Evolutionary conservation across 1,140 invertebrate species (phyloP).

Genomic region (Tenebrio molitor): DNA sequence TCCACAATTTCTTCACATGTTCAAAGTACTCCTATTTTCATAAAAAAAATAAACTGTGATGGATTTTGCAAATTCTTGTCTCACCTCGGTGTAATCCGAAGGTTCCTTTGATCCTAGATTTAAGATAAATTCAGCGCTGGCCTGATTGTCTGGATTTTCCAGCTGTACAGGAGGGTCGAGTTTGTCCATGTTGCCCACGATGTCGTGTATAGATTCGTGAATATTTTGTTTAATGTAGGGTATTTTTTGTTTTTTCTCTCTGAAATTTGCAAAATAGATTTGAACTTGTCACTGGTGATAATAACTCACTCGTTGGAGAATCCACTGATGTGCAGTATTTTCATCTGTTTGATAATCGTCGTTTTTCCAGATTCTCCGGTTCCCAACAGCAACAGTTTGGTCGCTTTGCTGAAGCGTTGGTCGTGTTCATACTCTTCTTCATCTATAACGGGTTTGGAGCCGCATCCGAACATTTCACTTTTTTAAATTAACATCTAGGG

Average conservation of each 20-base stretch:
- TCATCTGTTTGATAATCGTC: constrained; percentile 89
- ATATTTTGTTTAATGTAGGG: constrained; percentile 76
- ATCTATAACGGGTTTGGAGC: background rate
- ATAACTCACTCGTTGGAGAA: constrained; percentile 74
- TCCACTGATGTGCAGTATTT: constrained; percentile 81
- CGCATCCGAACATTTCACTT: constrained; percentile 21
- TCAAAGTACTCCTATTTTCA: constrained; percentile 81
- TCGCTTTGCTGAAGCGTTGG: constrained; percentile 52
- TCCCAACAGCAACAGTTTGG: constrained; percentile 76
- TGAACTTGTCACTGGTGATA: background rate
- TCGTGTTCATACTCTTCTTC: constrained; percentile 50
- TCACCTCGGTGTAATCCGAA: constrained; percentile 70
- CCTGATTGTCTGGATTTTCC: constrained; percentile 66
- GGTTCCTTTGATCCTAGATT: constrained; percentile 69
- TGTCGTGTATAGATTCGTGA: constrained; percentile 76
- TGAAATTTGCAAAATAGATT: constrained; percentile 61
- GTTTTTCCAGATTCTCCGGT: constrained; percentile 82
- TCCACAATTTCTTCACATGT: constrained; percentile 74
- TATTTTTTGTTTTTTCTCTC: constrained; percentile 75
- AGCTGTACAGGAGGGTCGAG: constrained; percentile 68
- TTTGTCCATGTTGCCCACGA: constrained; percentile 71
- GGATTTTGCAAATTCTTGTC: constrained; percentile 8
- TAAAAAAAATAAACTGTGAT: too few species aligned
- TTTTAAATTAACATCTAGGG: too few species aligned
- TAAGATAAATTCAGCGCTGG: constrained; percentile 71